A percentile compares a stretch with the other conserved stretches of the same genome.
Evolutionary conservation across 2,113 vertebrate genomes (phyloP).

Genomic region (Copsychus sechellarum): DNA sequence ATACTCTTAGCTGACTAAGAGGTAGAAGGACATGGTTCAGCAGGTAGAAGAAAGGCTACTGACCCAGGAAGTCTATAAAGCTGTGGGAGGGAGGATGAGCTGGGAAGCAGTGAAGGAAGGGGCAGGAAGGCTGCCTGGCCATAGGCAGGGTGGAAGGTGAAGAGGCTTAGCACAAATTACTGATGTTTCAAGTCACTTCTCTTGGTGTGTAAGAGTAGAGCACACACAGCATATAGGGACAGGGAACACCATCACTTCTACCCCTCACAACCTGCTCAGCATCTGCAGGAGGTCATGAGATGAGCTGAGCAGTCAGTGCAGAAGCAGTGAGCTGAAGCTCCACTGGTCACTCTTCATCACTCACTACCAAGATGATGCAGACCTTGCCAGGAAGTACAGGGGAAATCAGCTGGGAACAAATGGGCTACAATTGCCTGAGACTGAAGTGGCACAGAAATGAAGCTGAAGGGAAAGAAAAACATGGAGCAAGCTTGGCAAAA

Average conservation of each 20-base stretch:
- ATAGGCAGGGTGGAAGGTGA: background rate
- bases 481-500: background rate
- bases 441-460: background rate
- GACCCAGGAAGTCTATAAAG: background rate
- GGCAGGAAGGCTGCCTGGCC: background rate
- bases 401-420: background rate
- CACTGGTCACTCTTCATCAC: background rate
- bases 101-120: background rate
- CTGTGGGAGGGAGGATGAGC: background rate
- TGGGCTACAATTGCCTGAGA: background rate
- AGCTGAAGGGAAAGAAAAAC: background rate
- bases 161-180: background rate
- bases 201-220: background rate
- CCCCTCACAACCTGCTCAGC: background rate
- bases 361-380: background rate
- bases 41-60: background rate
- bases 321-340: background rate
- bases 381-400: accelerated
- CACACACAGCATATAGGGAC: no score
- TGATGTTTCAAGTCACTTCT: background rate
- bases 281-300: background rate
- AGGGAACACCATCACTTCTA: background rate
- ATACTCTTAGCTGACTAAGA: background rate
- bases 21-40: background rate
- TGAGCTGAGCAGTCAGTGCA: background rate